Evolutionary conservation across 1,140 invertebrate genomes (phyloP), one percentile per base, ranked within the genome.

Genomic region (Neocloeon triangulifer): DNA sequence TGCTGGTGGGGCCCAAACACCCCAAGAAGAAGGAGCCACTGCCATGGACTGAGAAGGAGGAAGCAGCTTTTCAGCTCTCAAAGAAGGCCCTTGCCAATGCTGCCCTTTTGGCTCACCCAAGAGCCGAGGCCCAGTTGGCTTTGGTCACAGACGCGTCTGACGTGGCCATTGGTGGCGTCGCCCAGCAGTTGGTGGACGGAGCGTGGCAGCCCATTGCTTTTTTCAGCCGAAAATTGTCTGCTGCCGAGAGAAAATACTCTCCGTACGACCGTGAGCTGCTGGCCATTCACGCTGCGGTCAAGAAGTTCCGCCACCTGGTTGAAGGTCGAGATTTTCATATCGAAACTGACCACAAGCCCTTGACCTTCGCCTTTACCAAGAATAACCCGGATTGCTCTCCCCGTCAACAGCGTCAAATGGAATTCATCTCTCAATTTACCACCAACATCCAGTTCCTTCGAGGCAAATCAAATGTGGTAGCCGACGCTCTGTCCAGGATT

Each of bases 151-250:
- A 50, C 33, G 49, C 46, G 1, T 48, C 42, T 0, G 38, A 47
- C 28, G 30, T 27, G 6, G 39, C 44, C 1, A 14, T 38, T 1
- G 50, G 43, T 2, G 48, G 40, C 5, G 40, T 32, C 4, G 25
- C 59, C 3, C 43, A 56, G 13, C 53, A 57, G 37, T 8, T 15
- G 1, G 26, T 28, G 9, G 21, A 40, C 7, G 32, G 37, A 2
- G 9, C 25, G 4, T 37, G 38, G 41, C 15, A 41, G 34, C 41
- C 41, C n/a, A 19, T 42, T 17, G 42, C 31, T 9, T 42, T 34
- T 37, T 44, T 37, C 38, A 15, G 37, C 2, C 20, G 30, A 5
- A 42, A 7, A 20, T 22, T 43, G 2, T 35, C n/a, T 12, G 9
- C 15, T 16, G 22, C 41, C 9, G 19, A 41, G 30, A 29, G 10